Percentiles rank a stretch among this genome's conserved stretches.
phyloP scores from a whole-genome alignment of 1,140 invertebrate species.

The Brachionus manjavacas region DNA sequence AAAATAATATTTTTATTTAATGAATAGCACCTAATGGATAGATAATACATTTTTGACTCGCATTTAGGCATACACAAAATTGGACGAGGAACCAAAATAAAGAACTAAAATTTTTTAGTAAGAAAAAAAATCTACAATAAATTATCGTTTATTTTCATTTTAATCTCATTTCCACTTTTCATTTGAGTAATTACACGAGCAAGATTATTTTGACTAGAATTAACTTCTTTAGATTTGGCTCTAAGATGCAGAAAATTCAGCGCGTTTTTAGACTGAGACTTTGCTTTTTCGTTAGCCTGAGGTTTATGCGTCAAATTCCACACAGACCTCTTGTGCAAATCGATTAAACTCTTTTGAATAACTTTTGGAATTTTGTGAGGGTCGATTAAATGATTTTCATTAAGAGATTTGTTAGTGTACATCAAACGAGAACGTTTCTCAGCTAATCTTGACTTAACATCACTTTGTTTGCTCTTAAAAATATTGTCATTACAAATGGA shows the following conservation, averaged over 20 bases:
- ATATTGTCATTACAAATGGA: not conserved
- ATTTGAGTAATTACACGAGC: not conserved
- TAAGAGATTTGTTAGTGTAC: not conserved
- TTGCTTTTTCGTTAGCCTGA: not conserved
- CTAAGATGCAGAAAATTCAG: not conserved
- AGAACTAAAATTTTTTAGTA: not conserved
- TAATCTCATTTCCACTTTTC: not conserved
- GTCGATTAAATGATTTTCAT: slow-evolving; percentile 24
- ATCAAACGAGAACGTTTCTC: not conserved
- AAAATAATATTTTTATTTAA: not conserved
- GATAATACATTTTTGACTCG: not conserved
- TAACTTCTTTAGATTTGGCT: not conserved
- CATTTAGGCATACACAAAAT: not conserved
- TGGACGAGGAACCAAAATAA: not conserved
- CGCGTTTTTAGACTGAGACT: not conserved
- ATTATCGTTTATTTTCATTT: slow-evolving; percentile 20
- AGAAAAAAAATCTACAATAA: not conserved
- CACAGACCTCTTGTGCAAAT: slow-evolving; percentile 23
- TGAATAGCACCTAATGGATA: not conserved
- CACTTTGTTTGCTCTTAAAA: not conserved
- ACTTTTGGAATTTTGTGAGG: slow-evolving; percentile 37
- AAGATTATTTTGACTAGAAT: not conserved
- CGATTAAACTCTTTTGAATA: slow-evolving; percentile 38
- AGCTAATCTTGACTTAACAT: not conserved
- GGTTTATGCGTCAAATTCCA: slow-evolving; percentile 33